phyloP scores from a whole-genome alignment of 2,888 invertebrate species.

The Hyles lineata region DNA sequence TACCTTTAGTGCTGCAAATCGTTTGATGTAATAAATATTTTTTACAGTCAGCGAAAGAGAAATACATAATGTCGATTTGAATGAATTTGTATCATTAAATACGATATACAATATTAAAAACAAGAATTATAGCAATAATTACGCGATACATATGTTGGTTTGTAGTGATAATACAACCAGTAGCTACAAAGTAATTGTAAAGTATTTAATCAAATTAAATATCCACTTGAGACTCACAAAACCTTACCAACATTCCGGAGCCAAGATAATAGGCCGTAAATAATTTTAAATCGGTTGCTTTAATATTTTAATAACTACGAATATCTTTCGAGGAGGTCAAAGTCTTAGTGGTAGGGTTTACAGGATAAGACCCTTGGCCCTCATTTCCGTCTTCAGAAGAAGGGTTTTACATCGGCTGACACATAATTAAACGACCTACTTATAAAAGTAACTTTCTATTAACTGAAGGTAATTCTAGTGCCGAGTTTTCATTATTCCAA shows the following conservation, averaged over 20 bases:
- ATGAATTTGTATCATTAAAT: too few species aligned
- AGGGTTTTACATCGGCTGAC: constrained; percentile 6
- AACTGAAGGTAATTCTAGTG: constrained; percentile 14
- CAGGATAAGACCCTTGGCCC: background rate
- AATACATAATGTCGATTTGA: too few species aligned
- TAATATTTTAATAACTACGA: background rate
- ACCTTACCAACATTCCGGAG: background rate
- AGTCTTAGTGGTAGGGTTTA: background rate
- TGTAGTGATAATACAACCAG: too few species aligned
- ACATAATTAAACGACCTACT: constrained; percentile 26
- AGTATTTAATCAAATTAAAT: too few species aligned
- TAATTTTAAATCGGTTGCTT: background rate
- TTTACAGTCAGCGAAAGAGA: too few species aligned
- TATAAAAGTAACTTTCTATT: constrained; percentile 16
- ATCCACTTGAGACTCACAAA: too few species aligned
- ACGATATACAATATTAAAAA: too few species aligned
- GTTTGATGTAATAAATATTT: too few species aligned
- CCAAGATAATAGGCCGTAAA: background rate
- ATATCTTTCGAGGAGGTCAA: background rate
- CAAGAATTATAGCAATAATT: too few species aligned
- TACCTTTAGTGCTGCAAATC: background rate
- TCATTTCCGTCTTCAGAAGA: constrained; percentile 11
- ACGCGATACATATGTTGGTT: too few species aligned
- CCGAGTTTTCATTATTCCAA: constrained; percentile 49
- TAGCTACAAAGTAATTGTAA: too few species aligned